Evolutionary conservation across 2,888 invertebrate species (phyloP).

Genomic region (Hirtodrosophila confusa): DNA sequence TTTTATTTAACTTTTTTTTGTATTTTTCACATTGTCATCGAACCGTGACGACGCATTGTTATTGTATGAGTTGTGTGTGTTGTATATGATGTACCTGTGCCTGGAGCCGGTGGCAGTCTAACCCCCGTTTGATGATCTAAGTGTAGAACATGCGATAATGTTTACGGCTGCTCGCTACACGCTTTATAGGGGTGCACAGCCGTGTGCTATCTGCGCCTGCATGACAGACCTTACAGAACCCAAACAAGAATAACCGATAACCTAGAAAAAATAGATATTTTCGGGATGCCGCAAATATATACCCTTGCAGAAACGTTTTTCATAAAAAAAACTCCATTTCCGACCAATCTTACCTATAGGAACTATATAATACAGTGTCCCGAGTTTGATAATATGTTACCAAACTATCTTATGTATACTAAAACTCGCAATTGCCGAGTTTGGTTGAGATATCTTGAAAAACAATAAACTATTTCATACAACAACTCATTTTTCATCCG

Average conservation of each 20-base stretch:
- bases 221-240: slow-evolving; percentile 39
- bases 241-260: neutral
- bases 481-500: no score
- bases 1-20: slow-evolving; percentile 43
- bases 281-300: no score
- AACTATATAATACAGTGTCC: no score
- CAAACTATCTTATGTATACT: no score
- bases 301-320: no score
- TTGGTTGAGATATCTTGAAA: no score
- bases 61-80: slow-evolving; percentile 23
- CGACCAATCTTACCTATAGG: no score
- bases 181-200: slow-evolving; percentile 65
- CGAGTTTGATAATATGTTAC: no score
- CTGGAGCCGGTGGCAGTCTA: slow-evolving; percentile 30
- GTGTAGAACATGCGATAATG: slow-evolving; percentile 75
- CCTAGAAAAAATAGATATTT: no score
- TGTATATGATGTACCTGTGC: slow-evolving; percentile 64
- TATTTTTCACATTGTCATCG: slow-evolving; percentile 67
- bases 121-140: slow-evolving; percentile 74
- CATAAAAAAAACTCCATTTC: no score
- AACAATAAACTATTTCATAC: no score
- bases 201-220: slow-evolving; percentile 60
- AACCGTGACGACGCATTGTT: slow-evolving; percentile 70
- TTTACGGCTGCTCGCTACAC: slow-evolving; percentile 52
- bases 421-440: no score